These are phyloP conservation scores for Apamea epomidion DNA, from an alignment of 2,888 invertebrate genomes.

Conservation along the genomic window DNA sequence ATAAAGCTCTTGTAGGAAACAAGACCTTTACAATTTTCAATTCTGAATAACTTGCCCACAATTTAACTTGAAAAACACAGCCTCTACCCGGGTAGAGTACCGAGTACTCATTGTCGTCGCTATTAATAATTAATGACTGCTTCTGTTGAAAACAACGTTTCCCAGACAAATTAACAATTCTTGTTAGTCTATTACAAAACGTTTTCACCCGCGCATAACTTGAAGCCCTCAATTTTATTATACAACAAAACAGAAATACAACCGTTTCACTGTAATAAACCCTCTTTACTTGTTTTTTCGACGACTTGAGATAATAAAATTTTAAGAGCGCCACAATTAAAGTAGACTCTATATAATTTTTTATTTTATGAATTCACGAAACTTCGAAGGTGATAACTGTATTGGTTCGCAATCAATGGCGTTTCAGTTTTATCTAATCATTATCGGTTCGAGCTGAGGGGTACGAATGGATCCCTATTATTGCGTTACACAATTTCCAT, in stretches of 20 bases:
- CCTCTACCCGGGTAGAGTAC: slow-evolving; percentile 12
- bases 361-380: slow-evolving; percentile 38
- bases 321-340: slow-evolving; percentile 23
- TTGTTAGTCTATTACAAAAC: slow-evolving; percentile 35
- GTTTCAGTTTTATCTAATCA: slow-evolving; percentile 53
- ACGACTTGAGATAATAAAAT: slow-evolving; percentile 19
- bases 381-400: slow-evolving; percentile 38
- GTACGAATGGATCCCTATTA: slow-evolving; percentile 15
- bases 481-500: slow-evolving; percentile 7
- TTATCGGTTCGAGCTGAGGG: slow-evolving; percentile 24
- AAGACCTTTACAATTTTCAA: neutral
- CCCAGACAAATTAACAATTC: slow-evolving; percentile 55
- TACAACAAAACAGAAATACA: slow-evolving; percentile 66
- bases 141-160: slow-evolving; percentile 47
- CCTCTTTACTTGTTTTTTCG: slow-evolving; percentile 58
- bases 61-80: slow-evolving; percentile 24
- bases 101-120: slow-evolving; percentile 42
- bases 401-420: slow-evolving; percentile 51
- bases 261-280: slow-evolving; percentile 62
- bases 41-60: slow-evolving; percentile 9
- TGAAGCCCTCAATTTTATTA: slow-evolving; percentile 63
- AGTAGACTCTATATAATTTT: neutral
- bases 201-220: slow-evolving; percentile 23
- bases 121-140: slow-evolving; percentile 47
- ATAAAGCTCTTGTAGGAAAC: neutral